phyloP scores from a whole-genome alignment of 2,113 vertebrate genomes.

The Saimiri boliviensis region DNA sequence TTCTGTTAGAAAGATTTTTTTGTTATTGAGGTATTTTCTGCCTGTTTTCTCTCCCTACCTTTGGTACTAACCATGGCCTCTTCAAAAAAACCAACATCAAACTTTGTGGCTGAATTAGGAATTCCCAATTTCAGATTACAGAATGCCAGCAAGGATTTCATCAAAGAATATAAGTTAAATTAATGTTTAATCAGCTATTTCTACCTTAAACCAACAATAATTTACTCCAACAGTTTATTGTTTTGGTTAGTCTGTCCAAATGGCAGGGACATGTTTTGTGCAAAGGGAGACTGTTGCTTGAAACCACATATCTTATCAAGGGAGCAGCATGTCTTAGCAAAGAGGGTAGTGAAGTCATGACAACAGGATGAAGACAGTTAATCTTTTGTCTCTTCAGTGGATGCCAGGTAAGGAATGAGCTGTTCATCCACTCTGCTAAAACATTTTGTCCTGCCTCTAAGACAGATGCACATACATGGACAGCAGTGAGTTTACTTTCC shows the following conservation, averaged over 20 bases:
- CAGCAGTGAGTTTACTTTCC: neutral
- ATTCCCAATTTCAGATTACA: conserved; percentile 39
- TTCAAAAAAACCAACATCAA: conserved; percentile 28
- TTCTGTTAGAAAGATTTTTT: neutral
- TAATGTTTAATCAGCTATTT: conserved; percentile 49
- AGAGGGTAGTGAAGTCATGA: neutral
- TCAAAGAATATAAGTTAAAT: conserved; percentile 40
- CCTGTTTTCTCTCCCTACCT: neutral
- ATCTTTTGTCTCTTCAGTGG: neutral
- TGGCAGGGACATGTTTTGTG: neutral
- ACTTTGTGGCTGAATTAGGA: conserved; percentile 21
- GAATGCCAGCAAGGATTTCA: conserved; percentile 50
- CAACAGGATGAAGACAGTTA: neutral
- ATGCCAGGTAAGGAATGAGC: neutral
- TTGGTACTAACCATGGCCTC: neutral
- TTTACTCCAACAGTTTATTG: conserved; percentile 29
- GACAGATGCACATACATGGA: neutral
- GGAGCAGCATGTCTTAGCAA: neutral
- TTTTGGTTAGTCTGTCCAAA: conserved; percentile 2
- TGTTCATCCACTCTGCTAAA: neutral
- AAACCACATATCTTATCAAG: neutral
- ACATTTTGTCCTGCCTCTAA: neutral
- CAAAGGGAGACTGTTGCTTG: neutral
- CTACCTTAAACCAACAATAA: conserved; percentile 51
- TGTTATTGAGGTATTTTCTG: neutral